Evolutionary conservation across 2,113 vertebrate species (phyloP).

Genomic region (rabbit (Oryctolagus cuniculus)): DNA sequence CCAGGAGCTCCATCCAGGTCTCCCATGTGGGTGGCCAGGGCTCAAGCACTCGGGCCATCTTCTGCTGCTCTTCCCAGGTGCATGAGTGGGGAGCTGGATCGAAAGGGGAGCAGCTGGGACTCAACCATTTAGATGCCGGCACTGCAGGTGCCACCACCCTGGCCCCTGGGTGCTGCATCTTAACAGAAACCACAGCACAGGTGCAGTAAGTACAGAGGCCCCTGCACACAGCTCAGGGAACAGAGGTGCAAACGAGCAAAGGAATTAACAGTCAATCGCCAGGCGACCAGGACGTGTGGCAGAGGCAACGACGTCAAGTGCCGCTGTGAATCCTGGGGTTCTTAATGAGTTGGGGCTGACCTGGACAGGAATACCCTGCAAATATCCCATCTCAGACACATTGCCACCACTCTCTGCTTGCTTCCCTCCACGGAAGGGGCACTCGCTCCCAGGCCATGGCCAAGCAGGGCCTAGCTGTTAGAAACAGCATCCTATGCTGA

Average conservation of each 20-base stretch:
- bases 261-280: neutral
- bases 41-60: too few species aligned
- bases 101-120: too few species aligned
- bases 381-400: neutral
- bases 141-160: too few species aligned
- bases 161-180: neutral
- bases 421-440: fast-evolving
- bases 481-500: neutral
- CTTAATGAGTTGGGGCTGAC: too few species aligned
- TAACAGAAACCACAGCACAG: neutral
- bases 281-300: fast-evolving
- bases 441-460: neutral
- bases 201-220: neutral
- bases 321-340: too few species aligned
- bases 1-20: too few species aligned
- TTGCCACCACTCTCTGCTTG: neutral
- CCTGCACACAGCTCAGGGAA: too few species aligned
- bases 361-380: neutral
- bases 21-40: too few species aligned
- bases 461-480: neutral
- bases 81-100: too few species aligned
- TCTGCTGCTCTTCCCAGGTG: too few species aligned
- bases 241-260: neutral
- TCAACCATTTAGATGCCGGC: too few species aligned
- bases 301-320: neutral